Conservation (phyloP, 2,113 vertebrate genomes). For the Bos taurus region DNA sequence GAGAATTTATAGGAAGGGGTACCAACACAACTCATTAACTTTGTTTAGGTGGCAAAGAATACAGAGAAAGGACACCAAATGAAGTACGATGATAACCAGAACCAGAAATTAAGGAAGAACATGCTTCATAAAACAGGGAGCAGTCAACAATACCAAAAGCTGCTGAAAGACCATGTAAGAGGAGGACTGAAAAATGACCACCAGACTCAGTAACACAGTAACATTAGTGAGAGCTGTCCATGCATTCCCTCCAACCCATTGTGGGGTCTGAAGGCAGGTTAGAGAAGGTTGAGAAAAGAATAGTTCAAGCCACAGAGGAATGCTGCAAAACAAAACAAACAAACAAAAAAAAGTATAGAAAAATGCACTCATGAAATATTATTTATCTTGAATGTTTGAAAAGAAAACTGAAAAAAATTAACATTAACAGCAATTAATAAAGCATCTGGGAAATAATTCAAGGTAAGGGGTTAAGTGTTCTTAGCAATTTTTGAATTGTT, state of each 20-base stretch:
- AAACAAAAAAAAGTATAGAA: not conserved
- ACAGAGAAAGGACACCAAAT: not conserved
- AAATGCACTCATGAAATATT: not conserved
- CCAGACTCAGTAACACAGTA: not conserved
- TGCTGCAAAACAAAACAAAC: not conserved
- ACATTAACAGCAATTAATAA: not conserved
- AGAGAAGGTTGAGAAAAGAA: not conserved
- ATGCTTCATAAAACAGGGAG: not conserved
- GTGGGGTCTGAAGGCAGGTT: not conserved
- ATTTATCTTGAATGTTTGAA: not conserved
- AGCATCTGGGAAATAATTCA: not conserved
- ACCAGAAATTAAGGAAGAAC: not conserved
- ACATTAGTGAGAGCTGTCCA: not conserved
- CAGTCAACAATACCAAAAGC: not conserved
- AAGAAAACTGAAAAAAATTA: constrained; percentile 12
- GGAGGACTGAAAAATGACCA: not conserved
- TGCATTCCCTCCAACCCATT: not conserved
- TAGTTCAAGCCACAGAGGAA: not conserved
- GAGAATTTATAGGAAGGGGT: not conserved
- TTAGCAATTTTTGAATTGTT: not conserved
- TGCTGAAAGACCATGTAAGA: not conserved
- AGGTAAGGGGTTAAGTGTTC: not conserved
- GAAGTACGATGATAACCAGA: not conserved
- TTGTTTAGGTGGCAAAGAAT: not conserved
- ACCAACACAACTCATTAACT: not conserved